Evolutionary conservation across 2,797 vertebrate species (phyloP), one percentile per base, ranked within the genome.

Genomic region (Monodelphis domestica): DNA sequence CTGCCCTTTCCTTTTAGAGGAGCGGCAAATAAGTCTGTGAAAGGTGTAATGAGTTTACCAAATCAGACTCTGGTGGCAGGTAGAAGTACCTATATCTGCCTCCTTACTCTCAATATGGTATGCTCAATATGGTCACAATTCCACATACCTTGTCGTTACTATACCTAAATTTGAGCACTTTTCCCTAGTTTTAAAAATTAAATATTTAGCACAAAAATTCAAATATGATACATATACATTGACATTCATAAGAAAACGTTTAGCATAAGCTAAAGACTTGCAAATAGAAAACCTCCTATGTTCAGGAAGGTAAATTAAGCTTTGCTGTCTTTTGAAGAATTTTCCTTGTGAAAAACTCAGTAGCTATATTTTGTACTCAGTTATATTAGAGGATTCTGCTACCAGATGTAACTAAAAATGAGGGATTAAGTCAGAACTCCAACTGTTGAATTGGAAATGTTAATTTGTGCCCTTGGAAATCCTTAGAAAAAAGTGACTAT

Each of bases 301-400:
- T 78, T 45, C 38, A 78, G 21, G 21, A 26, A 21, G n/a, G 70
- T 45, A 45, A 78, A 78, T 52, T 94, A 33, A 93, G 57, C 91
- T 90, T 96, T 95, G n/a, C 89, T 94, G 55, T 92, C 95, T 51
- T 97, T 89, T 91, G 91, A 95, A 95, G 51, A 45, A 91, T 96
- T 96, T 95, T 93, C 26, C 88, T 87, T 57, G 54, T 93, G 91
- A 84, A 94, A 95, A 94, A 90, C 55, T 93, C 53, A 63, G 17
- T 56, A 26, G 17, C 7, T 54, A 51, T 14, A 56, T 92, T 96
- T 55, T 88, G 17, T 95, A 51, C 53, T 78, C 45, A 91, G 63
- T 45, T 92, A 84, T 59, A 45, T 93, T 53, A 17, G 87, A 84
- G 57, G 87, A 57, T 93, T 95, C 90, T 91, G 53, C 89, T 92